Conservation (phyloP, 2,888 invertebrate genomes). For the Agonopterix arenella region DNA sequence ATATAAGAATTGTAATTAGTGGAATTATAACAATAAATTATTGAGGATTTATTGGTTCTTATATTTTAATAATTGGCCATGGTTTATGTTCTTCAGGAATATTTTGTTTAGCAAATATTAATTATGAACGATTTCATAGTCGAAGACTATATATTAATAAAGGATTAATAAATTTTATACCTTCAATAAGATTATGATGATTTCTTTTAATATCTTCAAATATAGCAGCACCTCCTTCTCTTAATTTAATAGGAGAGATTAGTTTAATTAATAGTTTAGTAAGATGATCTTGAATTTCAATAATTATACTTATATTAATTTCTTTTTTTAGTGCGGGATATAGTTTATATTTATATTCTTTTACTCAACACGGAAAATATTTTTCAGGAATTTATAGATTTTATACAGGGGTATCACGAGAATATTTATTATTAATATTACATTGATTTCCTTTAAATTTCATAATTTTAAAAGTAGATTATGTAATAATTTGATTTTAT, state of each 20-base stretch:
- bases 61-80: conserved; percentile 80
- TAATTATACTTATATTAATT: conserved; percentile 73
- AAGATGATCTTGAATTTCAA: conserved; percentile 61
- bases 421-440: conserved; percentile 78
- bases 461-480: conserved; percentile 74
- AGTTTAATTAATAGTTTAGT: conserved; percentile 78
- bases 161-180: conserved; percentile 77
- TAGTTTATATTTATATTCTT: conserved; percentile 80
- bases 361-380: conserved; percentile 77
- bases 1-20: conserved; percentile 80
- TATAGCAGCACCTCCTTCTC: conserved; percentile 81
- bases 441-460: conserved; percentile 81
- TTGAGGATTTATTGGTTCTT: conserved; percentile 70
- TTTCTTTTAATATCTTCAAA: conserved; percentile 80
- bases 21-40: conserved; percentile 76
- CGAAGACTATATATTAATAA: conserved; percentile 81
- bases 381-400: conserved; percentile 68
- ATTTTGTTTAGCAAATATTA: conserved; percentile 81
- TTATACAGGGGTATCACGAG: conserved; percentile 64
- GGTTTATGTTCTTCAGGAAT: conserved; percentile 80
- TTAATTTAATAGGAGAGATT: conserved; percentile 83
- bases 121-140: conserved; percentile 77
- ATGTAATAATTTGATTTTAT: conserved; percentile 68
- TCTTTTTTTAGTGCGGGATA: conserved; percentile 81
- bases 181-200: conserved; percentile 77